Evolutionary conservation across 2,888 invertebrate species (phyloP).

Genomic region (Diaperis boleti): DNA sequence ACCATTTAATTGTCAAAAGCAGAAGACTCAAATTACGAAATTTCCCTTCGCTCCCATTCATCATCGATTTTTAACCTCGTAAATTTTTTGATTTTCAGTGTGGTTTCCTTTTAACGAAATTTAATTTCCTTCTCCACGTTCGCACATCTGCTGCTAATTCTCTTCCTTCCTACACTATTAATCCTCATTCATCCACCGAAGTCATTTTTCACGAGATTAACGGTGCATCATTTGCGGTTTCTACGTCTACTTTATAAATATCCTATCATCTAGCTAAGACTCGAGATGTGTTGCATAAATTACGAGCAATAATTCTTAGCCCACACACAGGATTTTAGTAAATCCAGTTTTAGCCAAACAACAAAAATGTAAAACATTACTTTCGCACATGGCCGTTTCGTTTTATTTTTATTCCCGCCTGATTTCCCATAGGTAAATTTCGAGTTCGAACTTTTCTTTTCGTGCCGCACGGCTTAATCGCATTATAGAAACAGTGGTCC

Average conservation of each 20-base stretch:
- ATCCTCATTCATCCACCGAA: constrained; percentile 4
- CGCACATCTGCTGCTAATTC: constrained; percentile 7
- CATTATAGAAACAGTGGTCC: constrained; percentile 16
- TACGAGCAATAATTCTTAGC: constrained; percentile 2
- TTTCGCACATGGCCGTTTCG: neutral
- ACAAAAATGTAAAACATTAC: constrained; percentile 2
- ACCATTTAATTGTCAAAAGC: too few species aligned
- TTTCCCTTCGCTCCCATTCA: neutral
- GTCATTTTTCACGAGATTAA: constrained; percentile 24
- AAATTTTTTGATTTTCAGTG: neutral
- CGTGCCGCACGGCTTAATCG: too few species aligned
- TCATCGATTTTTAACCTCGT: neutral
- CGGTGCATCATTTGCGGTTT: constrained; percentile 6
- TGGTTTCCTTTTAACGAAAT: constrained; percentile 3
- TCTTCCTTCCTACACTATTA: constrained; percentile 9
- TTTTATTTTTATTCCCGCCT: constrained; percentile 5
- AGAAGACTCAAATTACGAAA: too few species aligned
- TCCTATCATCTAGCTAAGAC: constrained; percentile 2
- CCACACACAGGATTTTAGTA: constrained; percentile 3
- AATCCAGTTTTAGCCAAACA: neutral
- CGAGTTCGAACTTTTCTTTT: too few species aligned
- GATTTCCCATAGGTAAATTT: constrained; percentile 28
- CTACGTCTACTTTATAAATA: constrained; percentile 22
- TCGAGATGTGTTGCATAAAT: constrained; percentile 18
- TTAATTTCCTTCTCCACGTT: neutral